Conservation (phyloP, 2,113 vertebrate species). For the Antechinus flavipes region DNA sequence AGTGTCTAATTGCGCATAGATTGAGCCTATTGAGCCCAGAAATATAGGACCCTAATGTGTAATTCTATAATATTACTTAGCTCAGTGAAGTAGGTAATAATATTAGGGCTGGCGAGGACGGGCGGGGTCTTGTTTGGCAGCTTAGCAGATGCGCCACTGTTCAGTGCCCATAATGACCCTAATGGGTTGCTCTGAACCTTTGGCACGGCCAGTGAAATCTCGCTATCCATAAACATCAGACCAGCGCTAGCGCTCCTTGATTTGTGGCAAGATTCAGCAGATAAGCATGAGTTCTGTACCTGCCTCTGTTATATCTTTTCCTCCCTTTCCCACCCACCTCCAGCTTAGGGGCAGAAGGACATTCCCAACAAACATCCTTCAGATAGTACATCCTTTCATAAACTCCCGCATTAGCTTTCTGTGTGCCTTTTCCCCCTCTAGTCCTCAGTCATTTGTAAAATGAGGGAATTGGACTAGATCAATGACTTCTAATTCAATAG, state of each 20-base stretch:
- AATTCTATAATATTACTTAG: constrained; percentile 7
- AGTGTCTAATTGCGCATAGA: constrained; percentile 56
- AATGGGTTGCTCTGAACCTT: not conserved
- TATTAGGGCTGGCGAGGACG: not conserved
- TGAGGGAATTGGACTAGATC: not conserved
- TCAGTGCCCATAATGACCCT: not conserved
- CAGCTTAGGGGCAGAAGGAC: not conserved
- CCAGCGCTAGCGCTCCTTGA: not conserved
- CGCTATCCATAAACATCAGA: not conserved
- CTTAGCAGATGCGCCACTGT: too few species aligned
- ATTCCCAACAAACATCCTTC: not conserved
- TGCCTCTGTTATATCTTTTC: not conserved
- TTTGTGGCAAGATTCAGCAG: not conserved
- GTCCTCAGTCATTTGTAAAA: not conserved
- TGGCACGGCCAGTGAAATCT: not conserved
- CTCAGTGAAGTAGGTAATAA: constrained; percentile 59
- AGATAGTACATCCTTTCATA: not conserved
- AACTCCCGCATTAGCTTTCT: not conserved
- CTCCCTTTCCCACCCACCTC: too few species aligned
- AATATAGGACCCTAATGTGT: constrained; percentile 43
- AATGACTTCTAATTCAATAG: not conserved
- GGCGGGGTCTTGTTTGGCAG: not conserved
- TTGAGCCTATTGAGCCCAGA: constrained; percentile 36
- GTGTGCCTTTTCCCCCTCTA: not conserved
- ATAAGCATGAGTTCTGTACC: not conserved